Evolutionary conservation across 2,888 invertebrate genomes (phyloP), one percentile per base, ranked within the genome.

Genomic region (Chloromyia formosa): DNA sequence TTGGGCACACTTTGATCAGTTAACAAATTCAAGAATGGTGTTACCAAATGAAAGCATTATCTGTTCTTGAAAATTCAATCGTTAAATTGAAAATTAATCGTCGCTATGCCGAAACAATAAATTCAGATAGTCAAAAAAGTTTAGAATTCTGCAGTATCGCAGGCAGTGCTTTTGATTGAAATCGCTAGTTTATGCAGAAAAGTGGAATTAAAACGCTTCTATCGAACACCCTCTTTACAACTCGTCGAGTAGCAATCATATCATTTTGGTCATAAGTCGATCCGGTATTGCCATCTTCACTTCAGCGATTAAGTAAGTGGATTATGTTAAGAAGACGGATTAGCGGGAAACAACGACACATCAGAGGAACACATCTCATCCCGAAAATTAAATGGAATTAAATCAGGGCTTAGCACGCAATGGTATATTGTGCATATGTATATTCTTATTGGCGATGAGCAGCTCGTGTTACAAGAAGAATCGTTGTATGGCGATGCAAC

Each of bases 351-450:
- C 61, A 69, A 75, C 75, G 73, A 76, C 76, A 76, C 74, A 76
- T 75, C 75, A 45, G 73, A 69, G 49, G 75, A 74, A 74, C 72
- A 75, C 75, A 75, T 73, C 75, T 77, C 77, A 77, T 77, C 76
- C 76, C 69, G 76, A 79, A 79, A 79, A 79, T 79, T 79, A 79
- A 79, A 79, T 79, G 79, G 77, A 79, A 79, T 79, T 79, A 79
- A 79, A 79, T 78, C 79, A 79, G 78, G 77, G 78, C 79, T 79
- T 79, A 79, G 77, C 79, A 79, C 79, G 79, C 79, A 79, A 79
- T 76, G 78, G 75, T 77, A 78, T 69, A 76, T 62, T 12, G 27
- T 4, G 7, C 27, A 7, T 35, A 35, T 7, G 27, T 35, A 35
- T 7, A 35, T 35, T 35, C 27, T 35, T 35, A 35, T 35, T 35